A percentile compares a stretch with the other conserved stretches of the same genome.
Conservation (phyloP, 2,888 invertebrate species). For the Antheraea assamensis region DNA sequence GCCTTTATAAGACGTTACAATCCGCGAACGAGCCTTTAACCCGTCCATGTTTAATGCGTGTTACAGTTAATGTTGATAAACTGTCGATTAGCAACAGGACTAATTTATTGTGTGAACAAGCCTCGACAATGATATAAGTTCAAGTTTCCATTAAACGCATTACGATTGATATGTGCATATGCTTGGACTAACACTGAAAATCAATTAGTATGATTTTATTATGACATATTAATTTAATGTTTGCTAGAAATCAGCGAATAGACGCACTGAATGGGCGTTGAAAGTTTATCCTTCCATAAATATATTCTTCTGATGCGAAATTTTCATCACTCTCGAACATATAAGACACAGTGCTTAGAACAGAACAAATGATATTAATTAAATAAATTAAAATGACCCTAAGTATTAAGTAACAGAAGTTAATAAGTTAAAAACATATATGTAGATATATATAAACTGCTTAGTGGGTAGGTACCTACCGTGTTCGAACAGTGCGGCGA, state of each 20-base stretch:
- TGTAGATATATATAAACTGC: too few species aligned
- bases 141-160: not conserved
- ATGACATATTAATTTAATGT: not conserved
- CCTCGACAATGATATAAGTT: not conserved
- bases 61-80: slow-evolving; percentile 7
- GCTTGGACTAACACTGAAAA: not conserved
- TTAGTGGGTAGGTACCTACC: too few species aligned
- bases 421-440: too few species aligned
- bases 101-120: not conserved
- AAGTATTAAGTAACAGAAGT: too few species aligned
- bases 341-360: not conserved
- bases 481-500: too few species aligned
- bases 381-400: not conserved
- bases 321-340: not conserved
- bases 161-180: not conserved
- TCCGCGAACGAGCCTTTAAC: slow-evolving; percentile 58
- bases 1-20: slow-evolving; percentile 55
- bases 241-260: too few species aligned
- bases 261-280: too few species aligned
- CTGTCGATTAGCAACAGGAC: not conserved
- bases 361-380: not conserved
- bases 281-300: not conserved
- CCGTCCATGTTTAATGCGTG: slow-evolving; percentile 31
- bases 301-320: not conserved
- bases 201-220: too few species aligned